phyloP scores from a whole-genome alignment of 1,140 invertebrate genomes.

The Dysdera silvatica region DNA sequence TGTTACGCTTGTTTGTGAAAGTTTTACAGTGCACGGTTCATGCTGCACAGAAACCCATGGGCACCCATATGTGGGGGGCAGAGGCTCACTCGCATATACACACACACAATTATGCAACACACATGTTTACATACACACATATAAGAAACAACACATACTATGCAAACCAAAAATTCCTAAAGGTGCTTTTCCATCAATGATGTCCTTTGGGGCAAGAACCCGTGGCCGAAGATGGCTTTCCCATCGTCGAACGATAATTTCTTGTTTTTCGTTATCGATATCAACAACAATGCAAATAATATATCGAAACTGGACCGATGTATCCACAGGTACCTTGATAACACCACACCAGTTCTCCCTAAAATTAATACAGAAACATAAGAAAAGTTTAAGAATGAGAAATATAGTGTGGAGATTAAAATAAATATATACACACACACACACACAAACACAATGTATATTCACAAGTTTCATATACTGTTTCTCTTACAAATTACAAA shows the following conservation, averaged over 20 bases:
- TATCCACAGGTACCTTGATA: slow-evolving; percentile 52
- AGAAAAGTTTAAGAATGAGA: slow-evolving; percentile 12
- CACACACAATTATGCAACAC: slow-evolving; percentile 44
- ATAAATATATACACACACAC: too few relatives aligned
- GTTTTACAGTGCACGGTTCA: too few relatives aligned
- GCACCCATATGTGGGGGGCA: too few relatives aligned
- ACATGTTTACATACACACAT: neutral
- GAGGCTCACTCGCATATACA: too few relatives aligned
- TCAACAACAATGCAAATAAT: slow-evolving; percentile 57
- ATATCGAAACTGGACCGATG: slow-evolving; percentile 66
- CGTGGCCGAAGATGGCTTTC: slow-evolving; percentile 70
- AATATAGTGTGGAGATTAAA: too few relatives aligned
- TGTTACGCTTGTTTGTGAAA: too few relatives aligned
- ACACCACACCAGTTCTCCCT: slow-evolving; percentile 38
- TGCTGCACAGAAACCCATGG: too few relatives aligned
- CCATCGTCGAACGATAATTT: slow-evolving; percentile 65
- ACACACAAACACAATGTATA: too few relatives aligned
- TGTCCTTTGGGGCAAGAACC: slow-evolving; percentile 44
- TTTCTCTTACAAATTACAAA: too few relatives aligned
- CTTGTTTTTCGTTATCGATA: slow-evolving; percentile 44
- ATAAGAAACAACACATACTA: slow-evolving; percentile 38
- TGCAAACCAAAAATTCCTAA: slow-evolving; percentile 33
- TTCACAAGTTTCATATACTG: too few relatives aligned
- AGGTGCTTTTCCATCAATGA: slow-evolving; percentile 18
- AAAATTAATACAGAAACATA: neutral